A percentile compares a stretch with the other conserved stretches of the same genome.
Evolutionary conservation across 2,113 vertebrate species (phyloP).

Genomic region (Barbus barbus): DNA sequence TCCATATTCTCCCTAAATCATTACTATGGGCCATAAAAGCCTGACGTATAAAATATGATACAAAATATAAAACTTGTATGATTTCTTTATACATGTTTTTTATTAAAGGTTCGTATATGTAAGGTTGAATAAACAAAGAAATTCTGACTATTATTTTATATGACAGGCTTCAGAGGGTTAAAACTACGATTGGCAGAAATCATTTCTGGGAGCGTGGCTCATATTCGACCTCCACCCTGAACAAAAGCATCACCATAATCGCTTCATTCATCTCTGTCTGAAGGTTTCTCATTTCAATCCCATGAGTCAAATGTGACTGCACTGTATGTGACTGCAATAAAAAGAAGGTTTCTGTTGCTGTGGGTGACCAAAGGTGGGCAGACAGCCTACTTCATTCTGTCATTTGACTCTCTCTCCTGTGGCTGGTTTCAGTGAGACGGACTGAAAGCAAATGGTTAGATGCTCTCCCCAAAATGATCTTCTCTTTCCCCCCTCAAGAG

Average conservation of each 20-base stretch:
- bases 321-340: slow-evolving; percentile 48
- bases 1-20: too few species aligned
- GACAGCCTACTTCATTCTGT: slow-evolving; percentile 26
- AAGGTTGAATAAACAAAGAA: neutral
- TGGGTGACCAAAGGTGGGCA: slow-evolving; percentile 52
- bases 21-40: too few species aligned
- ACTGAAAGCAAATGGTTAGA: slow-evolving; percentile 33
- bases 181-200: slow-evolving; percentile 7
- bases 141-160: neutral
- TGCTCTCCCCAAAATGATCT: slow-evolving; percentile 8
- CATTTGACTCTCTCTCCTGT: neutral
- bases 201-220: neutral
- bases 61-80: too few species aligned
- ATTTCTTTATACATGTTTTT: too few species aligned
- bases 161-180: neutral
- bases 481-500: neutral
- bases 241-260: slow-evolving; percentile 33
- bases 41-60: too few species aligned
- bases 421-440: slow-evolving; percentile 16
- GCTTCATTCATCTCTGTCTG: slow-evolving; percentile 24
- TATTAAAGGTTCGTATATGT: too few species aligned
- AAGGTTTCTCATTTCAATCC: slow-evolving; percentile 41
- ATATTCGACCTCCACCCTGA: neutral
- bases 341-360: slow-evolving; percentile 43
- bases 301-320: slow-evolving; percentile 42